Conservation (phyloP, 2,888 invertebrate genomes). For the Desoria tigrina region DNA sequence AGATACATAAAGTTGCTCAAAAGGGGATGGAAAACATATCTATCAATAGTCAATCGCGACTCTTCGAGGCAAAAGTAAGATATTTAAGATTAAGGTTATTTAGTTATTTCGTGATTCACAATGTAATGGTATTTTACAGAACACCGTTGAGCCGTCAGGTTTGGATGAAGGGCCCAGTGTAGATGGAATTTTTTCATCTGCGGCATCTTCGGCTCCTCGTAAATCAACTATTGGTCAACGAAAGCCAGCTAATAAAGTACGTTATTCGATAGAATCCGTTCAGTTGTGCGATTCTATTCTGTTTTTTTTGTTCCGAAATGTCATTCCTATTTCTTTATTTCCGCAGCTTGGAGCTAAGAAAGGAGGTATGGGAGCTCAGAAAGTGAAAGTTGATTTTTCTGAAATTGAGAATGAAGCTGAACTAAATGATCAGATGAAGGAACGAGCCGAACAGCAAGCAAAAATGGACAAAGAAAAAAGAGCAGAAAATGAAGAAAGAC, state of each 20-base stretch:
- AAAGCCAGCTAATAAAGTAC: conserved; percentile 70
- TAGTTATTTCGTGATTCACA: background rate
- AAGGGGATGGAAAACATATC: conserved; percentile 35
- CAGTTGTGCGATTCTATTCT: too few species aligned
- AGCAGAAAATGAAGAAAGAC: conserved; percentile 67
- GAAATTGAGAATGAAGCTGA: conserved; percentile 90
- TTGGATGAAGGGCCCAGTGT: conserved; percentile 59
- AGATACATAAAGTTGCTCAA: conserved; percentile 59
- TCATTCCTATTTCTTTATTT: background rate
- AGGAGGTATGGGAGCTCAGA: conserved; percentile 88
- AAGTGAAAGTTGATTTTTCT: conserved; percentile 90
- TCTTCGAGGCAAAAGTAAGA: conserved; percentile 44
- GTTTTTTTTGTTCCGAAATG: conserved; percentile 15
- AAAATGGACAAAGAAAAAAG: conserved; percentile 52
- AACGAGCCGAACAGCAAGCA: conserved; percentile 53
- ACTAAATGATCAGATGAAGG: conserved; percentile 74
- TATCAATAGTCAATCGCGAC: conserved; percentile 47
- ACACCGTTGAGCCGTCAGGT: background rate
- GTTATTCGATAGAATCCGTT: conserved; percentile 55
- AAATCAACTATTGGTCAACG: conserved; percentile 73
- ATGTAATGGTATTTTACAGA: conserved; percentile 3
- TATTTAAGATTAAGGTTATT: background rate
- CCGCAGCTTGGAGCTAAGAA: conserved; percentile 79
- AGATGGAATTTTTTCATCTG: conserved; percentile 58
- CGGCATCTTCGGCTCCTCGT: conserved; percentile 57